These are phyloP conservation scores for Pelobates cultripes DNA, from an alignment of 2,797 vertebrate genomes.

Conservation along the genomic window DNA sequence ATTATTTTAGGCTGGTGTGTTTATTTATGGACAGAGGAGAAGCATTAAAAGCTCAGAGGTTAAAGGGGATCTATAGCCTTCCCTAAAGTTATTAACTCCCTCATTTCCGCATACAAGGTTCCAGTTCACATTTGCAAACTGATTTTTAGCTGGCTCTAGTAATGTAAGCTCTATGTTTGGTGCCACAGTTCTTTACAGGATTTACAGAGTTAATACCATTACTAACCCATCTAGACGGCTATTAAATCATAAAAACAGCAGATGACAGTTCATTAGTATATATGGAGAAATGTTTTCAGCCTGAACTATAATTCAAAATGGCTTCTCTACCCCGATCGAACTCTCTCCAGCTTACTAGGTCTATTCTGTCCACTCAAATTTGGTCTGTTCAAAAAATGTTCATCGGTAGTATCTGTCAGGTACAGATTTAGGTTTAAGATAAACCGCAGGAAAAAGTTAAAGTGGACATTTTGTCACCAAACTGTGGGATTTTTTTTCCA, in stretches of 20 bases:
- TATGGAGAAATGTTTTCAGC: neutral
- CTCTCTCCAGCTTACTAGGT: too few species aligned
- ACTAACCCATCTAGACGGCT: neutral
- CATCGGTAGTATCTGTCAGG: too few species aligned
- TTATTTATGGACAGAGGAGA: constrained; percentile 56
- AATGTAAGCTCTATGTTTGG: neutral
- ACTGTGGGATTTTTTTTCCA: too few species aligned
- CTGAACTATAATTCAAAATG: neutral
- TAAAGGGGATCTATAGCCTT: constrained; percentile 52
- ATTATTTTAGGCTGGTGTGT: constrained; percentile 54
- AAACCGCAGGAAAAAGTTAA: too few species aligned
- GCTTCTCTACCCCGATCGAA: too few species aligned
- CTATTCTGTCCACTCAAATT: too few species aligned
- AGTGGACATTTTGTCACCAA: too few species aligned
- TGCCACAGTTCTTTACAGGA: neutral
- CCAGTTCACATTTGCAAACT: neutral
- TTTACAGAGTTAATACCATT: neutral
- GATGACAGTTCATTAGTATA: neutral
- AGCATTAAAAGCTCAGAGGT: constrained; percentile 56
- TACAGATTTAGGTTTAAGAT: too few species aligned
- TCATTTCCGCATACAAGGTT: constrained; percentile 8
- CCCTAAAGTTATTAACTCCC: constrained; percentile 43
- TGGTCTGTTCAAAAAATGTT: too few species aligned
- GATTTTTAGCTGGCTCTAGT: too few species aligned
- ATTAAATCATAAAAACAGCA: neutral